These are phyloP conservation scores for Agriopis aurantiaria DNA, from an alignment of 2,888 invertebrate species.

Conservation along the genomic window DNA sequence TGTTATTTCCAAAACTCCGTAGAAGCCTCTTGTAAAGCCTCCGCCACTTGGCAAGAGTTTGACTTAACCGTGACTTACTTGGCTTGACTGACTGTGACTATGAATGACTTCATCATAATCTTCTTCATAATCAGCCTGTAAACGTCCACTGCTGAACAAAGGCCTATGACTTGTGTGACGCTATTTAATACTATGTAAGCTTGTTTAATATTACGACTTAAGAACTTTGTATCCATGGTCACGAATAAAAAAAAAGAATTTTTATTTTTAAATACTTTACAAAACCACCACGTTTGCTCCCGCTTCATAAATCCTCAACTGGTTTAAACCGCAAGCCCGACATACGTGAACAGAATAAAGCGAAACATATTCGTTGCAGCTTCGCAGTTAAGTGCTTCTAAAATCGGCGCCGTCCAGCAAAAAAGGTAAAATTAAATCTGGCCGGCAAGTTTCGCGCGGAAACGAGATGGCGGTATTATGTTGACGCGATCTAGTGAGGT, in stretches of 20 bases:
- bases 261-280: conserved; percentile 13
- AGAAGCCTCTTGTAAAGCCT: no score
- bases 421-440: conserved; percentile 74
- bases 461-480: conserved; percentile 62
- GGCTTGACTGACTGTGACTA: no score
- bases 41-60: no score
- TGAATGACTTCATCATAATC: no score
- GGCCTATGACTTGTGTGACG: no score
- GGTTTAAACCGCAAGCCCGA: conserved; percentile 28
- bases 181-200: no score
- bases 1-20: no score
- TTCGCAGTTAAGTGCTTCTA: conserved; percentile 48
- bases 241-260: neutral
- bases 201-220: no score
- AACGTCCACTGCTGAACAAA: no score
- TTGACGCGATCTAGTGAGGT: conserved; percentile 53
- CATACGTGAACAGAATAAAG: conserved; percentile 27
- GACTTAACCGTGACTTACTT: no score
- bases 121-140: no score
- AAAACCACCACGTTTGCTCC: conserved; percentile 16
- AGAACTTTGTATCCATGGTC: no score
- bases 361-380: conserved; percentile 42
- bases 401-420: conserved; percentile 54
- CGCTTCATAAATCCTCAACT: conserved; percentile 26
- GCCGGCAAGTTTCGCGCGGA: conserved; percentile 68